These are phyloP conservation scores for Ceuthmochares aereus DNA, from an alignment of 2,113 vertebrate species.

Conservation along the genomic window DNA sequence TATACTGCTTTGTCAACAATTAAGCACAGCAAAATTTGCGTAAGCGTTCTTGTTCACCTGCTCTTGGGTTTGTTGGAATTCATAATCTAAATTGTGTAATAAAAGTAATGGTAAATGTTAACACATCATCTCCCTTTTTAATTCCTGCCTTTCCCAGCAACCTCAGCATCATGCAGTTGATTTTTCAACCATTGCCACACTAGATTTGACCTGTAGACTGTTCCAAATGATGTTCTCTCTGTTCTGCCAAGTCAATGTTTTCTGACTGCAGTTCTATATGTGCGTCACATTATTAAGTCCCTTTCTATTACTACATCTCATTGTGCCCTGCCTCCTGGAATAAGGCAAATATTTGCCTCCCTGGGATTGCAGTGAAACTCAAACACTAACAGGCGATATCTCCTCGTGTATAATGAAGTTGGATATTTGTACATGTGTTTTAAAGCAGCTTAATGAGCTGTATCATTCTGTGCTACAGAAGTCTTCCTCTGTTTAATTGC, in stretches of 20 bases:
- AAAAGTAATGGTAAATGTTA: not conserved
- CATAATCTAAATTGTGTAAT: not conserved
- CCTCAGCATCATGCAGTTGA: not conserved
- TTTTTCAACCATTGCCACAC: not conserved
- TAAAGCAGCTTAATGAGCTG: not conserved
- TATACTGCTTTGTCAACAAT: not conserved
- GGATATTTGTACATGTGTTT: not conserved
- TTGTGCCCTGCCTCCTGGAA: not conserved
- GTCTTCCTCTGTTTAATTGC: not conserved
- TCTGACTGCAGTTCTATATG: not conserved
- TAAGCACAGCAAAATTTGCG: not conserved
- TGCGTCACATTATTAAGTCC: not conserved
- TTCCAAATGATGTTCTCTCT: not conserved
- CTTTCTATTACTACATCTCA: not conserved
- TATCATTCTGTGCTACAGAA: not conserved
- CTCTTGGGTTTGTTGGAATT: not conserved
- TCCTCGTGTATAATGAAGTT: not conserved
- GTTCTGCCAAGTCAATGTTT: not conserved
- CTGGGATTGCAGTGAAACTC: not conserved
- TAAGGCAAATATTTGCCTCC: not conserved
- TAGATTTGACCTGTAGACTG: not conserved
- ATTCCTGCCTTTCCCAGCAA: conserved; percentile 27
- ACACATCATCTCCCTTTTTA: not conserved
- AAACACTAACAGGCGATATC: not conserved
- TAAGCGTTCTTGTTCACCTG: not conserved